A percentile compares a stretch with the other conserved stretches of the same genome.
Evolutionary conservation across 2,888 invertebrate species (phyloP).

Genomic region (Synanthedon vespiformis): DNA sequence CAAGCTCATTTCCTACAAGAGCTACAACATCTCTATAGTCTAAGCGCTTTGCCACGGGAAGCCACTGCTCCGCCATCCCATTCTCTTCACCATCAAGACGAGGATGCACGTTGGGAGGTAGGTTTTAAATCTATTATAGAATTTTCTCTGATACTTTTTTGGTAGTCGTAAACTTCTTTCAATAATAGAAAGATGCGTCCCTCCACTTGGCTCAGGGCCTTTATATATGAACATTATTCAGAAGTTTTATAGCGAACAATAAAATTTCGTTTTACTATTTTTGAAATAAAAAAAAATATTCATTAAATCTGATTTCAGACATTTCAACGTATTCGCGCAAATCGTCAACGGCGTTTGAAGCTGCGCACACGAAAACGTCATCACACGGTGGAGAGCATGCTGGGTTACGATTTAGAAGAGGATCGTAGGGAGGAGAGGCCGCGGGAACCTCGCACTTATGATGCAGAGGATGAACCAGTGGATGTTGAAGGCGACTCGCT

Average conservation of each 20-base stretch:
- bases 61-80: conserved; percentile 37
- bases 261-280: too few relatives aligned
- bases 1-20: conserved; percentile 66
- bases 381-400: conserved; percentile 67
- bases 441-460: conserved; percentile 42
- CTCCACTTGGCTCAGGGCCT: too few relatives aligned
- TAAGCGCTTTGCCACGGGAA: conserved; percentile 58
- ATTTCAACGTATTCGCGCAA: conserved; percentile 63
- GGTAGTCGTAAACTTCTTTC: too few relatives aligned
- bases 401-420: conserved; percentile 62
- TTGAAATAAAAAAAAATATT: too few relatives aligned
- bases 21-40: conserved; percentile 60
- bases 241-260: too few relatives aligned
- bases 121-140: too few relatives aligned
- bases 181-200: too few relatives aligned
- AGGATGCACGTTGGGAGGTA: conserved; percentile 67
- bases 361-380: conserved; percentile 65
- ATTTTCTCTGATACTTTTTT: too few relatives aligned
- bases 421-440: conserved; percentile 57
- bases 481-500: conserved; percentile 66
- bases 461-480: conserved; percentile 63
- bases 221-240: too few relatives aligned
- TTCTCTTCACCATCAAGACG: conserved; percentile 58
- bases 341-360: conserved; percentile 61
- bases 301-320: conserved; percentile 28